Evolutionary conservation across 1,140 invertebrate genomes (phyloP), one percentile per base, ranked within the genome.

Genomic region (Mactra quadrangularis): DNA sequence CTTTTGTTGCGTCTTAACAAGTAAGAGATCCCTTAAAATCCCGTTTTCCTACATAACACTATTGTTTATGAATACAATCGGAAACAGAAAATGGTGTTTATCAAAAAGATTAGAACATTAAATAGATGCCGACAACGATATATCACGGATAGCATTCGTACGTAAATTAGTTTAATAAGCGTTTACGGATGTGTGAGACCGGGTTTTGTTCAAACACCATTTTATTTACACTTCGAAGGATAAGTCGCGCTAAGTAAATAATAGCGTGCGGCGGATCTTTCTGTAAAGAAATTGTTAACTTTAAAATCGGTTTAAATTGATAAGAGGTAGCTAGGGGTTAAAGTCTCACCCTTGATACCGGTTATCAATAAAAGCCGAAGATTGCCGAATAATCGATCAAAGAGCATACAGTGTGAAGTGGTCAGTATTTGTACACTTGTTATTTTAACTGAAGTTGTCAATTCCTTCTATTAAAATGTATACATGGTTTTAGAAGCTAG

Each of bases 221-320:
- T 11, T 52, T 68, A 41, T 68, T 68, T 68, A 68, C 64, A 68
- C 64, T 47, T 25, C 19, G 47, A 47, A 38, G 64, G 64, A 68
- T 68, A 68, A 68, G 64, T 47, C 45, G 64, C 41, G 64, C 29
- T 68, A 68, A 50, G 45, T 68, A 68, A 68, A 68, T 68, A 68
- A 68, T 47, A 50, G 64, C 64, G 64, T 31, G 45, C 64, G 64
- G 45, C 64, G 64, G 64, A 38, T 22, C 45, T 50, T 27, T 50
- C 47, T 27, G 17, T 41, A 29, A 41, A 38, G 45, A 41, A 64
- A 41, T 27, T 68, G 64, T 68, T 68, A 68, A 68, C 64, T 52
- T 68, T 68, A 6, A 47, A 68, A 68, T 68, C 64, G 41, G 64
- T 38, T 68, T 68, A 68, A 25, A 50, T 6, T 47, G 64, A 68